A percentile compares a stretch with the other conserved stretches of the same genome.
phyloP scores from a whole-genome alignment of 2,797 vertebrate genomes.

The Clamator glandarius region DNA sequence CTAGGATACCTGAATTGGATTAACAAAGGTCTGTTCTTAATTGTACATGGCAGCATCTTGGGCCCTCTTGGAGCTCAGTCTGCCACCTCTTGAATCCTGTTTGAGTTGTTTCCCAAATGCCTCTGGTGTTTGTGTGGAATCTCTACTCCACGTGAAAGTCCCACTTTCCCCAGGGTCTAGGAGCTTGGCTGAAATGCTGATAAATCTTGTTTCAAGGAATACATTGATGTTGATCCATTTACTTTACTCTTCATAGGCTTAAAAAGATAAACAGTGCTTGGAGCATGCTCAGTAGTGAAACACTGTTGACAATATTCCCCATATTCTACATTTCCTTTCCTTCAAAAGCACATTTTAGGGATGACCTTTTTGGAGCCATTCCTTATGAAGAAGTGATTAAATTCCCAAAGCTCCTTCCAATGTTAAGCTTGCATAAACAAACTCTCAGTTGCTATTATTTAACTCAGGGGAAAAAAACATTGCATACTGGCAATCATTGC shows the following conservation, averaged over 20 bases:
- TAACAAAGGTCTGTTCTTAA: background rate
- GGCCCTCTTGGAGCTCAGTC: background rate
- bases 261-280: background rate
- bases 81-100: background rate
- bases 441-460: background rate
- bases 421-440: fast-evolving
- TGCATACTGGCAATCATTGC: background rate
- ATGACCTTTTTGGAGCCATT: background rate
- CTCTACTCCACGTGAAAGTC: background rate
- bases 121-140: background rate
- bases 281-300: background rate
- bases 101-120: background rate
- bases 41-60: background rate
- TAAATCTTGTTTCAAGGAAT: conserved; percentile 12
- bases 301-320: background rate
- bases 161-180: background rate
- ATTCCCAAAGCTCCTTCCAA: background rate
- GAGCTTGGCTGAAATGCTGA: background rate
- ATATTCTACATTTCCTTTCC: background rate
- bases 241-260: background rate
- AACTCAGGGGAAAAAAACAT: background rate
- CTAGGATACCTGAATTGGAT: background rate
- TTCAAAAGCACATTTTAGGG: background rate
- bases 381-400: background rate
- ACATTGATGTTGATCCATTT: background rate